These are phyloP conservation scores for Phrynocephalus vlangalii DNA, from an alignment of 2,797 vertebrate genomes.

Conservation along the genomic window DNA sequence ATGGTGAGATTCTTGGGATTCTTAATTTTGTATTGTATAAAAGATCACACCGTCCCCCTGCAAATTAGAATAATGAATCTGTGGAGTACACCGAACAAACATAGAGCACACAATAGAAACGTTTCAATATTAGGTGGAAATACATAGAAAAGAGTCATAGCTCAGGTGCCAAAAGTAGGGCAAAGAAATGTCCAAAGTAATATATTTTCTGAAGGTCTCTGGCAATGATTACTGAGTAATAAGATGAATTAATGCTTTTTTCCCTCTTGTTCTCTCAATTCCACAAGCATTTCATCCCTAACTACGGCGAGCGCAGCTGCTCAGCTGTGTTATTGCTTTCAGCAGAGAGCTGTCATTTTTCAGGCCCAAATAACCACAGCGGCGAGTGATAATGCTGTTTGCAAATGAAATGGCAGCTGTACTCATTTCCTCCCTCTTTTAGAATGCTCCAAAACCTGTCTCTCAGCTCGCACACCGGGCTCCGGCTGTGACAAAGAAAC, in stretches of 20 bases:
- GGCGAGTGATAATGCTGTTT: conserved; percentile 13
- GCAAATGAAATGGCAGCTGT: conserved; percentile 34
- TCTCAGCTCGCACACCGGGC: conserved; percentile 36
- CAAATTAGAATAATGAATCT: background rate
- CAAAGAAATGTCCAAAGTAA: background rate
- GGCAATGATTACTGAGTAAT: conserved; percentile 4
- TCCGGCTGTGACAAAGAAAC: conserved; percentile 16
- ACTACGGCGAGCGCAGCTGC: background rate
- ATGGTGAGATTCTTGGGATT: background rate
- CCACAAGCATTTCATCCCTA: background rate
- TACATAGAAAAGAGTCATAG: background rate
- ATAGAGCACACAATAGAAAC: background rate
- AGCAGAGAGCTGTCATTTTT: conserved; percentile 17
- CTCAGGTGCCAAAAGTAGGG: background rate
- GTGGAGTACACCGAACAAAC: background rate
- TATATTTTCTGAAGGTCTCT: background rate
- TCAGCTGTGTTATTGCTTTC: conserved; percentile 11
- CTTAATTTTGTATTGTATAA: background rate
- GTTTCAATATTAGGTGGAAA: background rate
- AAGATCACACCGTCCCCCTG: background rate
- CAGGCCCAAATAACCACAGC: conserved; percentile 20
- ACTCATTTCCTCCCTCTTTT: conserved; percentile 31
- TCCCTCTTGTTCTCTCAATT: conserved; percentile 22
- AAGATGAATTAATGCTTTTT: background rate
- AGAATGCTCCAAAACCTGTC: conserved; percentile 3